These are phyloP conservation scores for Alectoris magna DNA, from an alignment of 2,797 vertebrate genomes.

Conservation along the genomic window DNA sequence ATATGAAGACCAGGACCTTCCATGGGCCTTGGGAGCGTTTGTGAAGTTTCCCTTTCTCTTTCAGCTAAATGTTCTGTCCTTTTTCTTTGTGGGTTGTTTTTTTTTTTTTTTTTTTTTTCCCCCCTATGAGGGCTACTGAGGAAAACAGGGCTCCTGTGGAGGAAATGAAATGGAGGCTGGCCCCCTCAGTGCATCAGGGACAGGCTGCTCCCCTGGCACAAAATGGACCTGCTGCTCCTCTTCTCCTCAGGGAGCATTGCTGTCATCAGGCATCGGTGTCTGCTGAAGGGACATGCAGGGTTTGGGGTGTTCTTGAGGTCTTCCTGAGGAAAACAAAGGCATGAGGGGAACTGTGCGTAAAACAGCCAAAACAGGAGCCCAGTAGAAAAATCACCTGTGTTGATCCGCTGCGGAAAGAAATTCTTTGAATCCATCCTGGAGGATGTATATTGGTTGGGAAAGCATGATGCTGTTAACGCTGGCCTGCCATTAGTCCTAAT, in stretches of 20 bases:
- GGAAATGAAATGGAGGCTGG: background rate
- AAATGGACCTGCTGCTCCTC: background rate
- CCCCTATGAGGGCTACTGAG: background rate
- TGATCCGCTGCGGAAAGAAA: background rate
- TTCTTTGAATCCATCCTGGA: background rate
- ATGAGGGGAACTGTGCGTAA: accelerated
- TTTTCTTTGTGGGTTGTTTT: background rate
- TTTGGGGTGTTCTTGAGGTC: background rate
- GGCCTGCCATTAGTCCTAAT: background rate
- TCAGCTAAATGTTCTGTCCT: background rate
- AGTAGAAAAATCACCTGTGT: accelerated
- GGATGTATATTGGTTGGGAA: background rate
- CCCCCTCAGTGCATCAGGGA: accelerated
- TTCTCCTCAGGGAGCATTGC: background rate
- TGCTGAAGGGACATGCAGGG: accelerated
- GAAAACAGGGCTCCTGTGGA: no score
- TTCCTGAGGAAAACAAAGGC: background rate
- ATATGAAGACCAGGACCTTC: background rate
- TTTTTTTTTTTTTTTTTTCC: background rate
- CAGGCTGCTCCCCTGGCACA: background rate
- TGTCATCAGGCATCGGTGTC: accelerated
- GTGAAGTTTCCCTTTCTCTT: background rate
- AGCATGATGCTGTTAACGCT: background rate
- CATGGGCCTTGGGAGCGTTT: background rate
- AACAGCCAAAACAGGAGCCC: background rate